Conservation (phyloP, 1,140 invertebrate genomes). For the Drosophila ironensis region DNA sequence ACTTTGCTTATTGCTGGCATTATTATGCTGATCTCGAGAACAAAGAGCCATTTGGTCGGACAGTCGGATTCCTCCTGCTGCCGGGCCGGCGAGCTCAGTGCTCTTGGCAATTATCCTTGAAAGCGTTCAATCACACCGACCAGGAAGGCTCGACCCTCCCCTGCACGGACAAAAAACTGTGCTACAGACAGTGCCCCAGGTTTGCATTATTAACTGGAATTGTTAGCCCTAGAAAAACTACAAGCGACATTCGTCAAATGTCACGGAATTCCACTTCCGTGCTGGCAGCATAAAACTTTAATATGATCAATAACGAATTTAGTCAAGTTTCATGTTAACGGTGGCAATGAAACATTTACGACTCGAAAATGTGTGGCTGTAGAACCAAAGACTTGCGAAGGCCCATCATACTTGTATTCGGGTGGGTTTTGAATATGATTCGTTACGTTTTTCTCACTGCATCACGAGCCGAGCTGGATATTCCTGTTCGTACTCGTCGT, state of each 20-base stretch:
- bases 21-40: conserved; percentile 21
- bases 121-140: conserved; percentile 62
- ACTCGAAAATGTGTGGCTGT: too few species aligned
- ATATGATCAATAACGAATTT: too few species aligned
- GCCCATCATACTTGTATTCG: too few species aligned
- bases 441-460: conserved; percentile 11
- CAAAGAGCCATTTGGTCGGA: conserved; percentile 25
- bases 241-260: too few species aligned
- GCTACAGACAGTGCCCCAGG: too few species aligned
- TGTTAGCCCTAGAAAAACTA: too few species aligned
- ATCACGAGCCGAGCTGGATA: conserved; percentile 20
- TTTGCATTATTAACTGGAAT: too few species aligned
- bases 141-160: conserved; percentile 53
- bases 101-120: conserved; percentile 61
- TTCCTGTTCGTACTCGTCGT: conserved; percentile 12
- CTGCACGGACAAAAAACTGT: conserved; percentile 1
- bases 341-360: too few species aligned
- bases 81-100: neutral
- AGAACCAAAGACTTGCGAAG: too few species aligned
- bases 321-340: too few species aligned
- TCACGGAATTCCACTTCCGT: too few species aligned
- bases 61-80: conserved; percentile 14
- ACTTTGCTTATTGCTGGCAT: conserved; percentile 25
- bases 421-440: neutral
- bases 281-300: too few species aligned